phyloP scores from a whole-genome alignment of 2,113 vertebrate species.

The Centropus unirufus region DNA sequence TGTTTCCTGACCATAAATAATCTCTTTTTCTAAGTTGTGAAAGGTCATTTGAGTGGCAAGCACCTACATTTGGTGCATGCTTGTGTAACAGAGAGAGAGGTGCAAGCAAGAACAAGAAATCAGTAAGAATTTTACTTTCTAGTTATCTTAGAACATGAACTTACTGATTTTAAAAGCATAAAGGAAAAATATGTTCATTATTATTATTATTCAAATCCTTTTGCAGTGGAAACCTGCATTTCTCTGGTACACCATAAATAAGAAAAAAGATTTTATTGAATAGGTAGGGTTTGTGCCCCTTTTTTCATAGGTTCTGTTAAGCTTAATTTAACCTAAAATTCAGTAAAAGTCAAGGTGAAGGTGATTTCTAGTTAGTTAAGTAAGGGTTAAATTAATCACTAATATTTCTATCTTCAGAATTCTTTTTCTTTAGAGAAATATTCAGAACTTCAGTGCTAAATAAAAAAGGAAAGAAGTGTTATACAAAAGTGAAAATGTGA shows the following conservation, averaged over 20 bases:
- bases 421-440: conserved; percentile 36
- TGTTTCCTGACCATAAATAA: background rate
- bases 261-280: background rate
- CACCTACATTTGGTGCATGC: background rate
- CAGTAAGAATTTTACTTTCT: background rate
- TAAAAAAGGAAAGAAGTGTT: background rate
- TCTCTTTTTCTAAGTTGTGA: background rate
- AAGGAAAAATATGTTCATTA: background rate
- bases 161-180: background rate
- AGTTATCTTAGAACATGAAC: background rate
- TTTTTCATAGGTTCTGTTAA: background rate
- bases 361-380: background rate
- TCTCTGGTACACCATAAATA: background rate
- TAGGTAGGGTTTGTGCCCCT: background rate
- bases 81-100: background rate
- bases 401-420: background rate
- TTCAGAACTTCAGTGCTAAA: conserved; percentile 6
- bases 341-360: background rate
- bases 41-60: background rate
- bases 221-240: background rate
- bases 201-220: background rate
- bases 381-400: background rate
- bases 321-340: background rate
- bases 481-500: conserved; percentile 39
- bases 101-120: background rate